phyloP scores from a whole-genome alignment of 2,797 vertebrate species.

The Trichosurus vulpecula region DNA sequence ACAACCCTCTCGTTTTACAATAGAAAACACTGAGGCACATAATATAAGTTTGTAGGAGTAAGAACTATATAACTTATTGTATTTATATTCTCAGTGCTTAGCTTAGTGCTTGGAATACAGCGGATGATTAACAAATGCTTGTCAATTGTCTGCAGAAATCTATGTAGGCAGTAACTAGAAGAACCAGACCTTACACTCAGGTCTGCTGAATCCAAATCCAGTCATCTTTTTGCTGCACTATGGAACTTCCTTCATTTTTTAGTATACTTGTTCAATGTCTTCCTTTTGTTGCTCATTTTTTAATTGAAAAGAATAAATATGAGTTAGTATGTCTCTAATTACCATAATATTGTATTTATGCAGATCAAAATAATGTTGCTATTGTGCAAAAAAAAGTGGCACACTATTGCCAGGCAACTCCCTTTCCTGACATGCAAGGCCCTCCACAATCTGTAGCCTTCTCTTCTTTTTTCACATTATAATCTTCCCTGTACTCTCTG shows the following conservation, averaged over 20 bases:
- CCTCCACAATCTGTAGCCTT: background rate
- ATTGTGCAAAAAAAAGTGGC: background rate
- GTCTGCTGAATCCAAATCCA: background rate
- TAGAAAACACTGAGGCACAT: background rate
- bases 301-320: background rate
- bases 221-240: background rate
- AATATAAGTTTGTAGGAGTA: background rate
- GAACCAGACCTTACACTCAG: background rate
- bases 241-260: background rate
- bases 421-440: background rate
- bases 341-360: background rate
- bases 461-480: background rate
- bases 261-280: background rate
- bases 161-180: background rate
- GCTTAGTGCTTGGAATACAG: background rate
- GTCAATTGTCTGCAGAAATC: background rate
- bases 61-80: background rate
- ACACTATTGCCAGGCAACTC: background rate
- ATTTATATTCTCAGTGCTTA: background rate
- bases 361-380: background rate
- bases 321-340: background rate
- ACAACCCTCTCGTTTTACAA: background rate
- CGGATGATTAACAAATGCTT: background rate
- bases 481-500: background rate
- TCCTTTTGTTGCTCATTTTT: background rate